A percentile compares a stretch with the other conserved stretches of the same genome.
Conservation (phyloP, 2,113 vertebrate genomes). For the Nesoenas mayeri region DNA sequence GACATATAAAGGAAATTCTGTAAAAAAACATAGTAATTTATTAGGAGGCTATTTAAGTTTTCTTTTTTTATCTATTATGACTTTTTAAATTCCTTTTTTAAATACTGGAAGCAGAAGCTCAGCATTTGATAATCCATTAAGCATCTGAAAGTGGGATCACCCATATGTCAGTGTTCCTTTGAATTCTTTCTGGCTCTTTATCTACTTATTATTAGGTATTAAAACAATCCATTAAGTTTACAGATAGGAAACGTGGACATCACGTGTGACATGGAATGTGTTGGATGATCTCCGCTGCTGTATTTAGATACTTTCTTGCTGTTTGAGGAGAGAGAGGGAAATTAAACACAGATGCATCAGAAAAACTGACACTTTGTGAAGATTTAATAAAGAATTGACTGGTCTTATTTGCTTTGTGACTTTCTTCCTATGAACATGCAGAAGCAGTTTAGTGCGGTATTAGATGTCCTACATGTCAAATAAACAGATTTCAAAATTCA, state of each 20-base stretch:
- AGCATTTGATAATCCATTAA: background rate
- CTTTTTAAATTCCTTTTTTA: background rate
- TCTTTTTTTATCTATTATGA: background rate
- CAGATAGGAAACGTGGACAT: background rate
- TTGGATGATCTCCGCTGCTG: background rate
- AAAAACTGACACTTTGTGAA: background rate
- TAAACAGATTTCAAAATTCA: background rate
- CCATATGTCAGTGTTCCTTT: background rate
- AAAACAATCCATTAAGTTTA: background rate
- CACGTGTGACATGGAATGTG: background rate
- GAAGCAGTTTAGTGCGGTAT: background rate
- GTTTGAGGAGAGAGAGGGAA: background rate
- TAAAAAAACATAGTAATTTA: background rate
- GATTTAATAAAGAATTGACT: background rate
- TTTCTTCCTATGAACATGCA: background rate
- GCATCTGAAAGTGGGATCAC: background rate
- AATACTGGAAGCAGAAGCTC: background rate
- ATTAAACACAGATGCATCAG: background rate
- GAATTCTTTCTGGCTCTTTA: background rate
- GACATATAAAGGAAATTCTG: background rate
- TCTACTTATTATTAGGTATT: background rate
- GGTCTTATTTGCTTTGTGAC: background rate
- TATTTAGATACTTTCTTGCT: background rate
- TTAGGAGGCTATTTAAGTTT: background rate
- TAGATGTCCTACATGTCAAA: background rate